Percentiles rank a stretch among this genome's conserved stretches.
Evolutionary conservation across 2,888 invertebrate species (phyloP).

Genomic region (Agonopterix alstromeriana): DNA sequence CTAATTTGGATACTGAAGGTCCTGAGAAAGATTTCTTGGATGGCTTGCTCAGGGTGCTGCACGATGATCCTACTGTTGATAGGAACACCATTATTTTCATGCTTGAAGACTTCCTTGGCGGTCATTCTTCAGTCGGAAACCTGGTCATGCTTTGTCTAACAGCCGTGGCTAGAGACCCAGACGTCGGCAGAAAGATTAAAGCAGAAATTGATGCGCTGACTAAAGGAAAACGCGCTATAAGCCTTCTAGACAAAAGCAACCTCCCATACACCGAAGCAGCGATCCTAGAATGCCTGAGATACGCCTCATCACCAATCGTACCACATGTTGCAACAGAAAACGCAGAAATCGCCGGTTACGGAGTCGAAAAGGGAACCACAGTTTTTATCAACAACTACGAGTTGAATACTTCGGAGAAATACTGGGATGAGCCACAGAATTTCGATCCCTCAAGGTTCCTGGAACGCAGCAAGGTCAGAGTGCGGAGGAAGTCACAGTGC

Average conservation of each 20-base stretch:
- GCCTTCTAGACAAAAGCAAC: slow-evolving; percentile 79
- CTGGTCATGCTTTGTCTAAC: slow-evolving; percentile 86
- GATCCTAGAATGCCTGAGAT: slow-evolving; percentile 86
- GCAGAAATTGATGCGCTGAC: slow-evolving; percentile 81
- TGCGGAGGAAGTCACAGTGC: slow-evolving; percentile 63
- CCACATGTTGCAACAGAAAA: slow-evolving; percentile 91
- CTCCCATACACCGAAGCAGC: slow-evolving; percentile 91
- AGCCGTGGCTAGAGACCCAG: slow-evolving; percentile 80
- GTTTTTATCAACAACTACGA: slow-evolving; percentile 91
- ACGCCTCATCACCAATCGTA: slow-evolving; percentile 91
- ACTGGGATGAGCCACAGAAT: slow-evolving; percentile 83
- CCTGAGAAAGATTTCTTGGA: slow-evolving; percentile 88
- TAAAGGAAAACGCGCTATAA: slow-evolving; percentile 73
- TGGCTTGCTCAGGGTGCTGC: slow-evolving; percentile 82
- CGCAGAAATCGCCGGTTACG: slow-evolving; percentile 82
- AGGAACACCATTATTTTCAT: slow-evolving; percentile 88
- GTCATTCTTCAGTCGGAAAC: slow-evolving; percentile 92
- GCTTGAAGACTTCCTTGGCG: slow-evolving; percentile 91
- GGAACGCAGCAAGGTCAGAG: slow-evolving; percentile 50
- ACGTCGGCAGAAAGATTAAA: slow-evolving; percentile 80
- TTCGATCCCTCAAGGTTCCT: slow-evolving; percentile 88
- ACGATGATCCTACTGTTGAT: slow-evolving; percentile 80
- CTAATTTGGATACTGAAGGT: slow-evolving; percentile 73
- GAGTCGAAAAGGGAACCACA: slow-evolving; percentile 85
- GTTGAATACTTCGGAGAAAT: slow-evolving; percentile 82